phyloP scores from a whole-genome alignment of 2,797 vertebrate species.

The Squalus acanthias region DNA sequence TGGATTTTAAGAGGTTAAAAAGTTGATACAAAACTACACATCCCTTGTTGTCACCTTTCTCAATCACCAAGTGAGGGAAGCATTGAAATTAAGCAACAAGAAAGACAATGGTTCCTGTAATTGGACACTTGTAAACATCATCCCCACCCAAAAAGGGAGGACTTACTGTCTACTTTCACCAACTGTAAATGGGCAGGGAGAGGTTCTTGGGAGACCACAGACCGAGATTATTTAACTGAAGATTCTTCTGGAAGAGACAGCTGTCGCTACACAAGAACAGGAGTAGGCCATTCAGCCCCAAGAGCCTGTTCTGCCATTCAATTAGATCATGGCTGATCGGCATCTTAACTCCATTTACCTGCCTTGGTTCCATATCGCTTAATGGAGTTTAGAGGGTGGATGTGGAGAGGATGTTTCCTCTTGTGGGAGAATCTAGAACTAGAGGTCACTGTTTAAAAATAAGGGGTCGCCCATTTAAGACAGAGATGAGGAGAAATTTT shows the following conservation, averaged over 20 bases:
- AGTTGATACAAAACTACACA: too few relatives aligned
- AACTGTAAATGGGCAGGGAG: not conserved
- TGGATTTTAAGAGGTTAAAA: not conserved
- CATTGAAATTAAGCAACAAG: not conserved
- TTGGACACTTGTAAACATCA: not conserved
- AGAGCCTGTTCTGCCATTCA: not conserved
- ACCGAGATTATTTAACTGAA: not conserved
- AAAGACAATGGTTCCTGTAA: not conserved
- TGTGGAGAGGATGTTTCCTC: too few relatives aligned
- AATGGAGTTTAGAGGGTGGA: too few relatives aligned
- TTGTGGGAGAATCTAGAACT: too few relatives aligned
- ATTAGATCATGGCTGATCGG: not conserved
- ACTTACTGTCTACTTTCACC: not conserved
- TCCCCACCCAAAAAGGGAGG: not conserved
- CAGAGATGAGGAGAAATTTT: too few relatives aligned
- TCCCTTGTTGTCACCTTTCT: not conserved
- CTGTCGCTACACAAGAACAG: not conserved
- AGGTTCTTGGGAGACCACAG: not conserved
- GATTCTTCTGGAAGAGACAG: not conserved
- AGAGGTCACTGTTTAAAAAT: too few relatives aligned
- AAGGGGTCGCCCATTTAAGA: too few relatives aligned
- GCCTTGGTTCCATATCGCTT: not conserved
- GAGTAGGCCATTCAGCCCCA: not conserved
- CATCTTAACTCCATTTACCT: too few relatives aligned
- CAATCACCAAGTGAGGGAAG: not conserved